These are phyloP conservation scores for Hafferia zeledoni DNA, from an alignment of 2,797 vertebrate genomes.

Conservation along the genomic window DNA sequence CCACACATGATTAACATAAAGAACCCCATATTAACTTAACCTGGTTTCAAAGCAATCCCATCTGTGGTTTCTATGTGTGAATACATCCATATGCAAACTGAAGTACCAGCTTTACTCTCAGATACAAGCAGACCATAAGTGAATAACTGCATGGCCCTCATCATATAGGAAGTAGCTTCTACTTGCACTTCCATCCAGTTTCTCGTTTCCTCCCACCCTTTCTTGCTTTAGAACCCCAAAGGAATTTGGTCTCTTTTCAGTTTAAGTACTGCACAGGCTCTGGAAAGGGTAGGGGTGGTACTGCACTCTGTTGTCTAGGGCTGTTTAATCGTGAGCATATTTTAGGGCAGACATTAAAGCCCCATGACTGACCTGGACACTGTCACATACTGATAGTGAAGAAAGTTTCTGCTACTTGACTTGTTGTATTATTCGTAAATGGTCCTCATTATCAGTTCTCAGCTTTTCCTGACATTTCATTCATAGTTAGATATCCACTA, in stretches of 20 bases:
- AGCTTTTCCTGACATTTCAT: not conserved
- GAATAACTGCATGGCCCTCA: not conserved
- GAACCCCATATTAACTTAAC: not conserved
- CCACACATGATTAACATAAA: slow-evolving; percentile 57
- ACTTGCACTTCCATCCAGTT: not conserved
- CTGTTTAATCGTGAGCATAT: not conserved
- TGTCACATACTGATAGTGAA: not conserved
- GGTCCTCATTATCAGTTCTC: not conserved
- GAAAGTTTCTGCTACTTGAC: not conserved
- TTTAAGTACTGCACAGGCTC: not conserved
- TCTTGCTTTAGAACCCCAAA: not conserved
- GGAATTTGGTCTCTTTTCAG: not conserved
- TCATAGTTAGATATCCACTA: not conserved
- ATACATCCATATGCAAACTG: not conserved
- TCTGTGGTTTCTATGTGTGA: slow-evolving; percentile 23
- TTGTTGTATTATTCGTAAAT: not conserved
- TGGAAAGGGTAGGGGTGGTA: not conserved
- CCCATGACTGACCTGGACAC: not conserved
- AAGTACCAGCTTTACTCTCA: not conserved
- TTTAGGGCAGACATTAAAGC: not conserved
- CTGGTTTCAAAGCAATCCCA: not conserved
- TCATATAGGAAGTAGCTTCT: not conserved
- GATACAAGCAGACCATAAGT: not conserved
- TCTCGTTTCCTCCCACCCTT: not conserved
- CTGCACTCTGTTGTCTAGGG: not conserved